These are phyloP conservation scores for Dendrophyllia cribrosa DNA, from an alignment of 64 coral and sea anemone species.

Conservation along the genomic window DNA sequence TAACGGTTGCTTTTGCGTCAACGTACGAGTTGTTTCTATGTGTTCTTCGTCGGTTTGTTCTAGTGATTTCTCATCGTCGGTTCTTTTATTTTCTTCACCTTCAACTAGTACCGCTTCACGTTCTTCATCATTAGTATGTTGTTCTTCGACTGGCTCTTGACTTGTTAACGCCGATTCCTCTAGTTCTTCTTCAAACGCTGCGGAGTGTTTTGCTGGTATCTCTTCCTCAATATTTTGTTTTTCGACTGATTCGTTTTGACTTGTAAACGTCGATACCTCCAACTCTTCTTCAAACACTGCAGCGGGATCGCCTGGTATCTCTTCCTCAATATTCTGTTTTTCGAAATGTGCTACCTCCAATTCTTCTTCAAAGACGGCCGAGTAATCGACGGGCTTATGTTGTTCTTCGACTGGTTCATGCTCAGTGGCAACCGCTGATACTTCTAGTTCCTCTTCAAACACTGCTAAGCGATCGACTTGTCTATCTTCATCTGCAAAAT, in stretches of 20 bases:
- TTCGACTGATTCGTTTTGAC: constrained; percentile 15
- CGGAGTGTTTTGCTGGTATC: constrained; percentile 9
- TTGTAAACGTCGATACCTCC: constrained; percentile 42
- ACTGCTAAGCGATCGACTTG: constrained; percentile 12
- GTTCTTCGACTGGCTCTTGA: constrained; percentile 17
- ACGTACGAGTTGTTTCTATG: background rate
- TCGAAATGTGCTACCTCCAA: constrained; percentile 36
- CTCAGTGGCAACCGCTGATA: background rate
- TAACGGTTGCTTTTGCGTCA: background rate
- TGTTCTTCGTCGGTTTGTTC: background rate
- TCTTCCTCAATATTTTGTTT: constrained; percentile 47
- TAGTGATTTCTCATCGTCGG: too few species aligned
- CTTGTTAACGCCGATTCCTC: background rate
- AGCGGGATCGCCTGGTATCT: background rate
- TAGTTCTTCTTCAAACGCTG: constrained; percentile 60
- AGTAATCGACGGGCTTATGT: constrained; percentile 15
- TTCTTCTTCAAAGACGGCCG: constrained; percentile 68
- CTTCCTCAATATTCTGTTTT: background rate
- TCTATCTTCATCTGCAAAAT: constrained; percentile 33
- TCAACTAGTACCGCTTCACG: background rate
- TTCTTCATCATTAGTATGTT: background rate
- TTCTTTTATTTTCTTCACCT: background rate
- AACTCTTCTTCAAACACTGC: constrained; percentile 67
- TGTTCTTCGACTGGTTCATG: constrained; percentile 25
- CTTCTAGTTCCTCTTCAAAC: constrained; percentile 75